Evolutionary conservation across 2,888 invertebrate species (phyloP).

Genomic region (Melinaea menophilus): DNA sequence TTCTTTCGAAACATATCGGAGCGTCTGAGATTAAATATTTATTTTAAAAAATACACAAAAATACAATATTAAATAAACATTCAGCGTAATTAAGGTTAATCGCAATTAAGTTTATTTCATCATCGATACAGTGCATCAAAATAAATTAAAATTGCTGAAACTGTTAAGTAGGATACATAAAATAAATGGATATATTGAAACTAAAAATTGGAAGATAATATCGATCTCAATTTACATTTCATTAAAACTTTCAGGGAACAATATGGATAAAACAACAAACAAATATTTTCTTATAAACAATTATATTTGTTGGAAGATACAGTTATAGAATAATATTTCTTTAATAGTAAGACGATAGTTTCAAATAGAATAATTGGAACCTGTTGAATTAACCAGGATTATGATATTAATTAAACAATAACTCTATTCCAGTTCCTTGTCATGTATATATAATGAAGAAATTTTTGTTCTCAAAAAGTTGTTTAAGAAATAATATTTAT

Average conservation of each 20-base stretch:
- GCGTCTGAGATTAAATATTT: slow-evolving; percentile 73
- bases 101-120: too few relatives aligned
- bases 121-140: background rate
- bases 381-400: background rate
- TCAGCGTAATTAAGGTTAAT: too few relatives aligned
- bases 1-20: slow-evolving; percentile 86
- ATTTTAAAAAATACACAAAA: too few relatives aligned
- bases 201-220: slow-evolving; percentile 14
- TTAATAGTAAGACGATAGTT: slow-evolving; percentile 15
- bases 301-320: slow-evolving; percentile 15
- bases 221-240: slow-evolving; percentile 22
- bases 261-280: slow-evolving; percentile 18
- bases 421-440: too few relatives aligned
- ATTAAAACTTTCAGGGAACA: slow-evolving; percentile 17
- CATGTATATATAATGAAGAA: too few relatives aligned
- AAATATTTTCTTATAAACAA: slow-evolving; percentile 12
- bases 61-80: too few relatives aligned
- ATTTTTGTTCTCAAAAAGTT: too few relatives aligned
- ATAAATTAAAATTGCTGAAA: background rate
- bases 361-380: slow-evolving; percentile 13
- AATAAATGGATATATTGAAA: slow-evolving; percentile 9
- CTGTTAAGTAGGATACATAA: background rate
- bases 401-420: too few relatives aligned
- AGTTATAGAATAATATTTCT: slow-evolving; percentile 18
- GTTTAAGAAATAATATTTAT: too few relatives aligned